Evolutionary conservation across 2,797 vertebrate genomes (phyloP).

Genomic region (Borostomias antarcticus): DNA sequence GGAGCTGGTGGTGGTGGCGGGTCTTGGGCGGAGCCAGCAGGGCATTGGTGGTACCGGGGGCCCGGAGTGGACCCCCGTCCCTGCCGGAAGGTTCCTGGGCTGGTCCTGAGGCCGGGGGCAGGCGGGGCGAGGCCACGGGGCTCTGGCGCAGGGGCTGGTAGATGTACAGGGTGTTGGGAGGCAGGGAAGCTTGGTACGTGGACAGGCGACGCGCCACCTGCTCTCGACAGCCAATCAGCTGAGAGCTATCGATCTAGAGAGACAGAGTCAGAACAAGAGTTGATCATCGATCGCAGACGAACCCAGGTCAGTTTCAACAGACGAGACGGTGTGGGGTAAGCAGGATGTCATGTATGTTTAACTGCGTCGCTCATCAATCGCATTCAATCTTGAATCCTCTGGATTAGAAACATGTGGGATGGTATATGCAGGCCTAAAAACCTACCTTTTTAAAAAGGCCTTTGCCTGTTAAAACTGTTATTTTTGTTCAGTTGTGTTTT

Average conservation of each 20-base stretch:
- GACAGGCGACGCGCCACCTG: constrained; percentile 89
- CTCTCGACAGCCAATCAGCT: constrained; percentile 93
- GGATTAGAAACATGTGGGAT: too few relatives aligned
- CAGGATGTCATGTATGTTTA: too few relatives aligned
- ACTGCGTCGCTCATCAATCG: too few relatives aligned
- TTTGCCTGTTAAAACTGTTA: too few relatives aligned
- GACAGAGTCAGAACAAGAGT: not conserved
- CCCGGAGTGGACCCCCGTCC: constrained; percentile 71
- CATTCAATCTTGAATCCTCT: too few relatives aligned
- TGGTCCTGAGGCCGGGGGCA: constrained; percentile 17
- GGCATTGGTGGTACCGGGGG: constrained; percentile 66
- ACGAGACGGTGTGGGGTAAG: too few relatives aligned
- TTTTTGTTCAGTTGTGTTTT: too few relatives aligned
- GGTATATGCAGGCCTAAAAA: too few relatives aligned
- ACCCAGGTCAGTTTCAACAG: too few relatives aligned
- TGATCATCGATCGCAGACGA: too few relatives aligned
- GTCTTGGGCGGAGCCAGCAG: constrained; percentile 52
- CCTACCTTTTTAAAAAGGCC: too few relatives aligned
- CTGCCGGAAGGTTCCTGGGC: constrained; percentile 57
- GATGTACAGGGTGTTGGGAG: constrained; percentile 95
- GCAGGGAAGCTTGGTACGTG: constrained; percentile 84
- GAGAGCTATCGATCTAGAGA: constrained; percentile 87
- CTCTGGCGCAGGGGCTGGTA: constrained; percentile 87
- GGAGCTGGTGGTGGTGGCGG: constrained; percentile 56
- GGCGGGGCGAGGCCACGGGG: constrained; percentile 51